These are phyloP conservation scores for Oscheius onirici DNA, from an alignment of 2,888 invertebrate species.

Conservation along the genomic window DNA sequence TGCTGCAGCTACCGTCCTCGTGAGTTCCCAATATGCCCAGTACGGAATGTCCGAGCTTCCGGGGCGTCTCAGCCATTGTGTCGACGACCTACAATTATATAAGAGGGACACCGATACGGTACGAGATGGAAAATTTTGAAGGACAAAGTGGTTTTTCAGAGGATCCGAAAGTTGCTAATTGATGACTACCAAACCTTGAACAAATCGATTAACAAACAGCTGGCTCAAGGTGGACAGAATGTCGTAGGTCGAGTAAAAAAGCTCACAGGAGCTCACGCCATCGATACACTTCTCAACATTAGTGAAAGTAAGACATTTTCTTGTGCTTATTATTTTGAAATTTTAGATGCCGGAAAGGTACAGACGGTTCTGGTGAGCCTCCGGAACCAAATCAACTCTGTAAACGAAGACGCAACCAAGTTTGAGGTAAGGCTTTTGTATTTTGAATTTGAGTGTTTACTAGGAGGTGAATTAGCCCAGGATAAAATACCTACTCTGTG, in stretches of 20 bases:
- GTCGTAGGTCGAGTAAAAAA: conserved; percentile 63
- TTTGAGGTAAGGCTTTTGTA: conserved; percentile 48
- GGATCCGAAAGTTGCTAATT: conserved; percentile 63
- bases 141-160: conserved; percentile 50
- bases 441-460: too few species aligned
- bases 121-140: not conserved
- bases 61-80: conserved; percentile 65
- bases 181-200: conserved; percentile 65
- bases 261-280: conserved; percentile 61
- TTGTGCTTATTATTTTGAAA: not conserved
- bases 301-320: conserved; percentile 39
- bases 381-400: conserved; percentile 39
- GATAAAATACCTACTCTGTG: too few species aligned
- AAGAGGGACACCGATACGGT: conserved; percentile 67
- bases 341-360: conserved; percentile 50
- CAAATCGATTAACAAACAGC: conserved; percentile 50
- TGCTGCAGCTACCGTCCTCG: conserved; percentile 62
- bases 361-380: conserved; percentile 39
- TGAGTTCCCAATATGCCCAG: conserved; percentile 68
- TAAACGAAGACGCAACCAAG: conserved; percentile 48
- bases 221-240: conserved; percentile 49
- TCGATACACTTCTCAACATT: conserved; percentile 59
- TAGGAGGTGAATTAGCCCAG: too few species aligned
- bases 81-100: conserved; percentile 67
- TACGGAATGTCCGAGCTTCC: conserved; percentile 67